Evolutionary conservation across 2,113 vertebrate genomes (phyloP), one percentile per base, ranked within the genome.

Genomic region (Lagopus leucura): DNA sequence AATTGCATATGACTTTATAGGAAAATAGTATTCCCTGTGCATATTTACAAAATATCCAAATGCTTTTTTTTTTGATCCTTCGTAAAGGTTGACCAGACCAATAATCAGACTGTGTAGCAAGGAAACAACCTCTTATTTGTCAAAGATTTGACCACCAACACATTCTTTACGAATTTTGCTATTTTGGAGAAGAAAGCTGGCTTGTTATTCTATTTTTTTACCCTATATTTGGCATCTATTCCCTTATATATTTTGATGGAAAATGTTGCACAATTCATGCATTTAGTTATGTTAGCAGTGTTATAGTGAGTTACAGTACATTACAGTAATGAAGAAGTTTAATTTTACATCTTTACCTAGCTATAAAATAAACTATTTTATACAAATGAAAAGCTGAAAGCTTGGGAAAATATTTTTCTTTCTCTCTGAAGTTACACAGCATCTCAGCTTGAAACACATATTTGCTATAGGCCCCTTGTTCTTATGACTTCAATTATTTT

Each of bases 341-440:
- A 87, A 89, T 95, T 97, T 94, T 91, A 96, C 80, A 72, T 91
- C 50, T 89, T 93, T 94, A 88, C 86, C 78, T 93, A 73, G 60
- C 78, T 90, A 84, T 93, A 89, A 95, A 94, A 89, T 94, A 82
- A 88, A 74, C 92, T 87, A 21, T 85, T 94, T 94, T 74, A 82
- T 94, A 82, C 74, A 94, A 90, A 81, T 89, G 65, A 96, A 85
- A 96, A 90, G 64, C 89, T 88, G 52, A 95, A 96, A 94, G 61
- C 81, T 90, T 94, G 69, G 34, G 50, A 94, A 97, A 97, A 96
- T 97, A 94, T 97, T 97, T 94, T 96, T 81, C 78, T 96, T 96
- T 93, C 93, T 94, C 48, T 95, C 57, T 85, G 88, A 90, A 94
- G 87, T 88, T 82, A 64, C 54, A 76, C 72, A 89, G 73, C 69